These are phyloP conservation scores for Formica exsecta DNA, from an alignment of 1,140 invertebrate genomes.

Conservation along the genomic window DNA sequence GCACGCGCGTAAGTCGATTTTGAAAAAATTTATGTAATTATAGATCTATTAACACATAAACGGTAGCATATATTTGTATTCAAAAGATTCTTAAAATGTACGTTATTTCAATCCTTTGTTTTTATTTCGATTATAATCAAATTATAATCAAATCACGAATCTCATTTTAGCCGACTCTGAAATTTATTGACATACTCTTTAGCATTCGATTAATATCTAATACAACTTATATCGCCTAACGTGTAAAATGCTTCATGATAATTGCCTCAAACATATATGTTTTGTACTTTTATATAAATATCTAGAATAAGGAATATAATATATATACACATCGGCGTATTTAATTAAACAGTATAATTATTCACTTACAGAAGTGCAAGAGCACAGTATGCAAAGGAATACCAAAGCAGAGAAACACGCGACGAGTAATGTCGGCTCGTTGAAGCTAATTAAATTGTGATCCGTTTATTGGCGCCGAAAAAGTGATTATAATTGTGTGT, in stretches of 20 bases:
- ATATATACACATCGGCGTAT: conserved; percentile 11
- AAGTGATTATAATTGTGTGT: background rate
- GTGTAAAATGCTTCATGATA: conserved; percentile 71
- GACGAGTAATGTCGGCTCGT: conserved; percentile 84
- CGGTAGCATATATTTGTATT: background rate
- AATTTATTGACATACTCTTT: conserved; percentile 69
- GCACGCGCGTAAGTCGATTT: background rate
- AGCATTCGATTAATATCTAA: conserved; percentile 65
- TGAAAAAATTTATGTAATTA: background rate
- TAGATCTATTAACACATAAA: background rate
- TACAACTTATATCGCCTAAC: conserved; percentile 61
- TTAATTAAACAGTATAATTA: conserved; percentile 72
- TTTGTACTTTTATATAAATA: conserved; percentile 86
- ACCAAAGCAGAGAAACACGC: conserved; percentile 85
- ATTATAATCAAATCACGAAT: background rate
- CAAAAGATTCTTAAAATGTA: conserved; percentile 1
- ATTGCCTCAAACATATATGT: conserved; percentile 78
- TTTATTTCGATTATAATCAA: background rate
- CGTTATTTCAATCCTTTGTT: background rate
- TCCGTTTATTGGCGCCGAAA: conserved; percentile 62
- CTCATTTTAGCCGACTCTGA: conserved; percentile 55
- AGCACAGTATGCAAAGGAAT: conserved; percentile 83
- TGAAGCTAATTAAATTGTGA: conserved; percentile 78
- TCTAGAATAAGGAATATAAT: conserved; percentile 66
- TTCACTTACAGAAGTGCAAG: conserved; percentile 86